These are phyloP conservation scores for Glaucomys volans DNA, from an alignment of 2,113 vertebrate genomes.

Conservation along the genomic window DNA sequence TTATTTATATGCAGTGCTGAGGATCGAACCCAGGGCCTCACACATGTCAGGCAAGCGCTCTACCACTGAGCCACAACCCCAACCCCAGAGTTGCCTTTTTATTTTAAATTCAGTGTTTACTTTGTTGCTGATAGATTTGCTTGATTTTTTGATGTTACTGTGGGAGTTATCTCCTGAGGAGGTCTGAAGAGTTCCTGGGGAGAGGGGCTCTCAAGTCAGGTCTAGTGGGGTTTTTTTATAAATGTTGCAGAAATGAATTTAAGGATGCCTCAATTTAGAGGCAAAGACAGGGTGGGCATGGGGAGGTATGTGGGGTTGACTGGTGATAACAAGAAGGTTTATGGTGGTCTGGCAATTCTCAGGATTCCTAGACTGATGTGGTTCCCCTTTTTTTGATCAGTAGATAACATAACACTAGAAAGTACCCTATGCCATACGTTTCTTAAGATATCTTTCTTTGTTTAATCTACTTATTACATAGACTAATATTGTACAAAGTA, in stretches of 20 bases:
- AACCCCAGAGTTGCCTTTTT: not conserved
- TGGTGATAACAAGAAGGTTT: not conserved
- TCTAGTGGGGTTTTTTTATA: too few species aligned
- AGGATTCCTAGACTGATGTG: not conserved
- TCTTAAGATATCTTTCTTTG: not conserved
- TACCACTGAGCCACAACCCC: too few species aligned
- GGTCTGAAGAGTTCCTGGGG: not conserved
- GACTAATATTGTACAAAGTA: not conserved
- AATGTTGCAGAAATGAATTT: not conserved
- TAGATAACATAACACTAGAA: not conserved
- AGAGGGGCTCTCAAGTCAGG: not conserved
- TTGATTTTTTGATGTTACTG: not conserved
- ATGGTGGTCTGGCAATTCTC: not conserved
- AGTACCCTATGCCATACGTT: not conserved
- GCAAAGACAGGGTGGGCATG: not conserved
- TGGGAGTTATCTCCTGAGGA: not conserved
- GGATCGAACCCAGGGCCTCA: too few species aligned
- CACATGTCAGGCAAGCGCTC: too few species aligned
- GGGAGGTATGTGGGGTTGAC: not conserved
- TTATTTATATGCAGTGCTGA: too few species aligned
- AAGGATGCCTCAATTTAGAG: not conserved
- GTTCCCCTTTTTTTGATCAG: not conserved
- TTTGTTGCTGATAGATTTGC: conserved; percentile 14
- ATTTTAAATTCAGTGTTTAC: not conserved
- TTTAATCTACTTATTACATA: not conserved